These are phyloP conservation scores for Camponotus pennsylvanicus DNA, from an alignment of 1,140 invertebrate genomes.

Conservation along the genomic window DNA sequence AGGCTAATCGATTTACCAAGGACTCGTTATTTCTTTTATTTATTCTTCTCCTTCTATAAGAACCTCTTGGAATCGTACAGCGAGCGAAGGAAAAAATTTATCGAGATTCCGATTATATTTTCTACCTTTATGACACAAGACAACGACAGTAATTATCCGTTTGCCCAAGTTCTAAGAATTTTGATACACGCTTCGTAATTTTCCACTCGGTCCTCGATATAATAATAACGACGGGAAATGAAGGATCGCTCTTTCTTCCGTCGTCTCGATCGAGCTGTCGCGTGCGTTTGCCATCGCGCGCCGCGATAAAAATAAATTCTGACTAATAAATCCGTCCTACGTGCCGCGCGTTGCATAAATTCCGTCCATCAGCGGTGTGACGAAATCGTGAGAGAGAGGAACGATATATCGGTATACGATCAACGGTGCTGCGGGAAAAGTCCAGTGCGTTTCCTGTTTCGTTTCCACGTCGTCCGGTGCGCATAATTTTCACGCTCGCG, in stretches of 20 bases:
- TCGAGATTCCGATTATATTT: background rate
- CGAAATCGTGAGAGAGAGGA: background rate
- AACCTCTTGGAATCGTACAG: background rate
- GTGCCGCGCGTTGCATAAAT: slow-evolving; percentile 41
- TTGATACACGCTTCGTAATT: background rate
- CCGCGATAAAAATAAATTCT: slow-evolving; percentile 56
- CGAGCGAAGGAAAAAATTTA: background rate
- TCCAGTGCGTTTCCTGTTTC: slow-evolving; percentile 17
- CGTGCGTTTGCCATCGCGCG: slow-evolving; percentile 2
- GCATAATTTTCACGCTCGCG: slow-evolving; percentile 60
- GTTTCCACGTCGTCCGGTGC: slow-evolving; percentile 38
- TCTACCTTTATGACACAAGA: background rate
- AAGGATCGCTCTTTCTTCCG: slow-evolving; percentile 20
- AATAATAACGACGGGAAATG: slow-evolving; percentile 1
- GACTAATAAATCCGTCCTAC: slow-evolving; percentile 42
- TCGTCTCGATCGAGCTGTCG: slow-evolving; percentile 14
- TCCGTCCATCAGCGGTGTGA: slow-evolving; percentile 42
- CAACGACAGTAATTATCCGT: background rate
- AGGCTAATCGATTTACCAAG: background rate
- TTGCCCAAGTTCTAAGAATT: background rate
- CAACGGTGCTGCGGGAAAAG: slow-evolving; percentile 9
- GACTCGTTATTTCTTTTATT: background rate
- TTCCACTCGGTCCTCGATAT: background rate
- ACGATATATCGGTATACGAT: background rate
- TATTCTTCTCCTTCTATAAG: too few species aligned